A percentile compares a stretch with the other conserved stretches of the same genome.
phyloP scores from a whole-genome alignment of 2,888 invertebrate genomes.

The Acronicta psi region DNA sequence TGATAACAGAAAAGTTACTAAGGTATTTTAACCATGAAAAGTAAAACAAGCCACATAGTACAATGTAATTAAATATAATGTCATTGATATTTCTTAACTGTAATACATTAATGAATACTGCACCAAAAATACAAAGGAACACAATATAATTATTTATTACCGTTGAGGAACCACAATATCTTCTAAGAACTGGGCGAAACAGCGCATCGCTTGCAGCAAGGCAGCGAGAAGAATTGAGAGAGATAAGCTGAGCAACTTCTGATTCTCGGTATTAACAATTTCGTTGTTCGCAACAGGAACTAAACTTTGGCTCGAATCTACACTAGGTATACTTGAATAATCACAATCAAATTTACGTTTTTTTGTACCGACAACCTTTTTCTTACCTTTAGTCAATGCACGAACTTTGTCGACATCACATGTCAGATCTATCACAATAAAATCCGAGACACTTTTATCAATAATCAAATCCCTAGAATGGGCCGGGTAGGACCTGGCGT shows the following conservation, averaged over 20 bases:
- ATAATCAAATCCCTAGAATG: conserved; percentile 56
- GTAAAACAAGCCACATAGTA: conserved; percentile 66
- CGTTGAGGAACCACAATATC: conserved; percentile 87
- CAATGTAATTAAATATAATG: conserved; percentile 81
- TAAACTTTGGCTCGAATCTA: conserved; percentile 78
- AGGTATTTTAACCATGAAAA: conserved; percentile 26
- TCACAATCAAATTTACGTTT: conserved; percentile 74
- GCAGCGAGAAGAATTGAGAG: conserved; percentile 90
- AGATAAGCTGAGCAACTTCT: conserved; percentile 89
- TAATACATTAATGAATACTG: conserved; percentile 78
- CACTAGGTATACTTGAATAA: conserved; percentile 75
- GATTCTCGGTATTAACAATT: conserved; percentile 80
- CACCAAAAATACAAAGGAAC: conserved; percentile 80
- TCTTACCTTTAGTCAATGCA: conserved; percentile 63
- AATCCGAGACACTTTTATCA: conserved; percentile 69
- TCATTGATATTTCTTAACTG: conserved; percentile 66
- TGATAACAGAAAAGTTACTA: neutral
- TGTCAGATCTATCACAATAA: conserved; percentile 84
- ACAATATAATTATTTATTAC: conserved; percentile 69
- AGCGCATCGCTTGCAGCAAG: conserved; percentile 90
- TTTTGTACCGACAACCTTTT: conserved; percentile 71
- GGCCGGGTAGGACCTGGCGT: conserved; percentile 56
- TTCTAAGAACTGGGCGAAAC: conserved; percentile 90
- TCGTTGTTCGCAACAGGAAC: conserved; percentile 84
- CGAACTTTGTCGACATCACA: conserved; percentile 75